phyloP scores from a whole-genome alignment of 1,140 invertebrate genomes.

The Pseudomyrmex pallidus region DNA sequence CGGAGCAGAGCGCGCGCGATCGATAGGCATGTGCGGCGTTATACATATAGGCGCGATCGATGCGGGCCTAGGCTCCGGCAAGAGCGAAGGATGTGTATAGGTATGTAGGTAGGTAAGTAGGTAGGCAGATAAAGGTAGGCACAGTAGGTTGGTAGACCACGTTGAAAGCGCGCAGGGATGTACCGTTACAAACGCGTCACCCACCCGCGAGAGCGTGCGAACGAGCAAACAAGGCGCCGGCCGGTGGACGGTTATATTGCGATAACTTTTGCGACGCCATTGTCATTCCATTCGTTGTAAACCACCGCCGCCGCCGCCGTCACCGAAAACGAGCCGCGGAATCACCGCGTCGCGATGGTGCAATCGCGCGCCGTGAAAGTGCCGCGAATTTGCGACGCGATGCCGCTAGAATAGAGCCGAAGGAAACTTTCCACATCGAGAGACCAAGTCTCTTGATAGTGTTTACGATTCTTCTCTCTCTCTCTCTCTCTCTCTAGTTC shows the following conservation, averaged over 20 bases:
- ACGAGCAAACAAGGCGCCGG: background rate
- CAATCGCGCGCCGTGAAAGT: conserved; percentile 60
- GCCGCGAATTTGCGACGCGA: conserved; percentile 30
- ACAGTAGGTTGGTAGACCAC: conserved; percentile 73
- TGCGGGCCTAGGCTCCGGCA: conserved; percentile 67
- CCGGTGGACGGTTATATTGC: background rate
- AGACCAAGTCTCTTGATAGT: background rate
- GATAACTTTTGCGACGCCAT: conserved; percentile 56
- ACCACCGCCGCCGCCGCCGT: conserved; percentile 22
- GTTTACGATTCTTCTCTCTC: background rate
- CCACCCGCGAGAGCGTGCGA: conserved; percentile 24
- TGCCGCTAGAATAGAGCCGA: conserved; percentile 47
- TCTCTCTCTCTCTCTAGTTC: too few species aligned
- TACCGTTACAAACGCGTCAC: conserved; percentile 70
- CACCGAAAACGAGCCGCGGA: conserved; percentile 67
- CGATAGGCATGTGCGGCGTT: conserved; percentile 71
- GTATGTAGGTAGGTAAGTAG: conserved; percentile 72
- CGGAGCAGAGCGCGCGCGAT: conserved; percentile 54
- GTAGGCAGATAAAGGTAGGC: conserved; percentile 58
- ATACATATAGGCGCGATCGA: conserved; percentile 73
- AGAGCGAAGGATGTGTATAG: conserved; percentile 70
- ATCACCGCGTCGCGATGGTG: conserved; percentile 64
- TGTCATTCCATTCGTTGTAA: conserved; percentile 54
- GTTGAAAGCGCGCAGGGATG: conserved; percentile 73
- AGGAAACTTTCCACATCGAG: conserved; percentile 29